Evolutionary conservation across 1,140 invertebrate genomes (phyloP), one percentile per base, ranked within the genome.

Genomic region (Eupeodes corollae): DNA sequence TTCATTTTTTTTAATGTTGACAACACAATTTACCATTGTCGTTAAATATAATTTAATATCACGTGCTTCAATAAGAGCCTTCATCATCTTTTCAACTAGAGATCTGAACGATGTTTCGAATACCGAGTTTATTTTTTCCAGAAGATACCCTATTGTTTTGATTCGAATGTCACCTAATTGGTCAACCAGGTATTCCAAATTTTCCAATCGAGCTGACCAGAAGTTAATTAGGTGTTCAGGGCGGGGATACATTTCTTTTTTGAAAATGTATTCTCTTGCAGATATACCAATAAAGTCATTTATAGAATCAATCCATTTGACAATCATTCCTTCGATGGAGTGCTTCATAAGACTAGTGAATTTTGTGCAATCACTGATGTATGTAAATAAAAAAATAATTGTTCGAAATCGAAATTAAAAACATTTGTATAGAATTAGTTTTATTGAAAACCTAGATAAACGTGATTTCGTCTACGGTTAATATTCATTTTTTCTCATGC

Each of bases 141-240:
- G 61, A 35, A 89, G 78, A 44, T 78, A 74, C 1, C 80, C 83
- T 77, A 93, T 88, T 53, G 82, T 84, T 56, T 83, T 82, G 0
- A 92, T 84, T 53, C 83, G 72, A 8, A 80, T 79, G 61, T 88
- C 83, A 31, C 77, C 70, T 41, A 90, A 61, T 59, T 95, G 91
- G 44, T 83, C 79, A 56, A 90, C 89, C 50, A 95, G 85, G 38
- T 80, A 83, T 64, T 91, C 83, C 2, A 93, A 71, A 70, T 87
- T 86, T 21, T 79, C 75, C 2, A 83, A 64, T 32, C 83, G 74
- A 1, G 72, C 69, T 3, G 74, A 68, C 76, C 83, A 86, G 56
- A 82, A 85, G 13, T 80, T 73, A 39, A 90, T 73, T 56, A 88
- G 82, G 57, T 73, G 74, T 56, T 74, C 77, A 0, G 88, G 88